Conservation (phyloP, 1,140 invertebrate genomes). For the Formica exsecta region DNA sequence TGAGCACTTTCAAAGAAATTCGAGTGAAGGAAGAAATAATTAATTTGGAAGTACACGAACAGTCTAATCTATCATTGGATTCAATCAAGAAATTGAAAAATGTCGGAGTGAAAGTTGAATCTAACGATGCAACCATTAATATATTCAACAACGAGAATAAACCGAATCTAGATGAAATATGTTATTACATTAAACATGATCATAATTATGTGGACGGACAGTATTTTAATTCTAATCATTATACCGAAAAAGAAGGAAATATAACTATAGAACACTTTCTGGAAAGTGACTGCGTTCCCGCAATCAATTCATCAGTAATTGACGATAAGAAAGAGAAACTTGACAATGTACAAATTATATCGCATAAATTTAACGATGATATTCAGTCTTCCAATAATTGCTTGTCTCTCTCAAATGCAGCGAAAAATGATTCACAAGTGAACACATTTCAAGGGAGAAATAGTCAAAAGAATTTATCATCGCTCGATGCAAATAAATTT, state of each 20-base stretch:
- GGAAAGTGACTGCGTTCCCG: constrained; percentile 8
- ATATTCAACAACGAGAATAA: not conserved
- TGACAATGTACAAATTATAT: not conserved
- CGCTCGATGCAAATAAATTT: not conserved
- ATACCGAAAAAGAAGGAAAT: constrained; percentile 73
- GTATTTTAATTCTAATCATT: constrained; percentile 33
- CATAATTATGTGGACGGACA: constrained; percentile 69
- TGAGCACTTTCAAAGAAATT: not conserved
- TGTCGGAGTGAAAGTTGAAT: not conserved
- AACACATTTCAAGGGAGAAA: not conserved
- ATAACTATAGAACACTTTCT: constrained; percentile 78
- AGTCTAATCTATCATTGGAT: not conserved
- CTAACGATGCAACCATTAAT: not conserved
- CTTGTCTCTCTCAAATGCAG: not conserved
- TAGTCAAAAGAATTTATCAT: not conserved
- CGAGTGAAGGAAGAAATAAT: constrained; percentile 22
- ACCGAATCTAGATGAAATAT: not conserved
- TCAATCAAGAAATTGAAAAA: not conserved
- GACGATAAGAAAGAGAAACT: not conserved
- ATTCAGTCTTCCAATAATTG: constrained; percentile 30
- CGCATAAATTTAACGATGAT: constrained; percentile 13
- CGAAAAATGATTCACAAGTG: not conserved
- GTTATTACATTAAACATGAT: constrained; percentile 59
- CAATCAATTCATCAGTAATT: not conserved
- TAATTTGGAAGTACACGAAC: not conserved